These are phyloP conservation scores for Tuberolachnus salignus DNA, from an alignment of 2,888 invertebrate species.

Conservation along the genomic window DNA sequence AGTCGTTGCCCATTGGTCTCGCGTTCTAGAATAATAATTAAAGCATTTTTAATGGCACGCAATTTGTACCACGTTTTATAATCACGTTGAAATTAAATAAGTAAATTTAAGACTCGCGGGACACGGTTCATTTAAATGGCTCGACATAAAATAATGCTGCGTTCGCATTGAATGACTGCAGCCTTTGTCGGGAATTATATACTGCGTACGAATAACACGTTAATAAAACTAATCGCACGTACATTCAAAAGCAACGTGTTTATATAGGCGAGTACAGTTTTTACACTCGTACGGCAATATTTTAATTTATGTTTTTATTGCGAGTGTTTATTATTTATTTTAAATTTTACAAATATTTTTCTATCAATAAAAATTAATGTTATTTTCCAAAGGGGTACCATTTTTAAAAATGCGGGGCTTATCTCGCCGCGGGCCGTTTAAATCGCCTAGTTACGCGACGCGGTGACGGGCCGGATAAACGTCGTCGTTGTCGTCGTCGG, in stretches of 20 bases:
- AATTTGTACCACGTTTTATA: background rate
- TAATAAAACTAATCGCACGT: slow-evolving; percentile 22
- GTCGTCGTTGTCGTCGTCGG: background rate
- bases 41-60: background rate
- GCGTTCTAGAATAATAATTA: background rate
- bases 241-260: slow-evolving; percentile 2
- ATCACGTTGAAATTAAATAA: slow-evolving; percentile 16
- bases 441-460: too few relatives aligned
- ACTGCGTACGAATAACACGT: background rate
- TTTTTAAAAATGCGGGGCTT: too few relatives aligned
- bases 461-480: slow-evolving; percentile 6
- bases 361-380: too few relatives aligned
- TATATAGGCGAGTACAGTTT: background rate
- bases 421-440: too few relatives aligned
- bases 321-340: too few relatives aligned
- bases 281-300: background rate
- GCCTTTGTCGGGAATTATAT: background rate
- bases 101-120: slow-evolving; percentile 5
- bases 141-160: slow-evolving; percentile 15
- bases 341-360: too few relatives aligned
- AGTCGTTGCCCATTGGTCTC: background rate
- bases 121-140: slow-evolving; percentile 20
- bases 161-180: background rate
- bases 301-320: background rate
- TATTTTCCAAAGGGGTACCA: too few relatives aligned